These are phyloP conservation scores for Neotoma lepida DNA, from an alignment of 2,113 vertebrate species.

Conservation along the genomic window DNA sequence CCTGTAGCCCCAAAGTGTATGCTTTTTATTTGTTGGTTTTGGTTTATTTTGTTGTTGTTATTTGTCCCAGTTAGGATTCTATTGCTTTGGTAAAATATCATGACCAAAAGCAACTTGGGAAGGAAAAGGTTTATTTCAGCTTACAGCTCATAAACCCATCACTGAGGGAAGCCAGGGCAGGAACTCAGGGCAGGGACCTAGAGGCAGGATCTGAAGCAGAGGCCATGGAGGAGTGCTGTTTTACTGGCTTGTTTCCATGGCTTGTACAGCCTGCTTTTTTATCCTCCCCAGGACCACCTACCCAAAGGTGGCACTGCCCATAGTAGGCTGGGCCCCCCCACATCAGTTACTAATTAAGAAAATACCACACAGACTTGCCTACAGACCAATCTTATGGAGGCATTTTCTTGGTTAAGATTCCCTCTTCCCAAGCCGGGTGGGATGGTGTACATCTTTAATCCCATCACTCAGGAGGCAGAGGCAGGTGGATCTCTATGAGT, in stretches of 20 bases:
- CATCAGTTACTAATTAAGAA: not conserved
- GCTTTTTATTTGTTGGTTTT: not conserved
- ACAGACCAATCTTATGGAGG: not conserved
- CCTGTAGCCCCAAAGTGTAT: not conserved
- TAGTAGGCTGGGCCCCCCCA: not conserved
- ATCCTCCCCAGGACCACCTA: not conserved
- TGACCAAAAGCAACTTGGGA: not conserved
- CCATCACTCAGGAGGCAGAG: not conserved
- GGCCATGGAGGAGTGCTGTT: not conserved
- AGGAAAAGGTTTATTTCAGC: not conserved
- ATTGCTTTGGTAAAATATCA: not conserved
- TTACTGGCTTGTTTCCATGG: not conserved
- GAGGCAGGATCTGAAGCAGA: not conserved
- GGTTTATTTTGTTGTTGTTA: not conserved
- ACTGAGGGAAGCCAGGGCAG: not conserved
- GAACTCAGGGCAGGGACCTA: not conserved
- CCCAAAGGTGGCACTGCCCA: not conserved
- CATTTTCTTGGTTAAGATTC: not conserved
- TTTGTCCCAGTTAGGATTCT: not conserved
- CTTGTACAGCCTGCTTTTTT: not conserved
- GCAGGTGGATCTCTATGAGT: not conserved
- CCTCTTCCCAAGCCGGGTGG: not conserved
- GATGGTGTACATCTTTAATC: not conserved
- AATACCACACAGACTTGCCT: not conserved
- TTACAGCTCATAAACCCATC: not conserved